A percentile compares a stretch with the other conserved stretches of the same genome.
phyloP scores from a whole-genome alignment of 2,113 vertebrate species.

The Rissa tridactyla region DNA sequence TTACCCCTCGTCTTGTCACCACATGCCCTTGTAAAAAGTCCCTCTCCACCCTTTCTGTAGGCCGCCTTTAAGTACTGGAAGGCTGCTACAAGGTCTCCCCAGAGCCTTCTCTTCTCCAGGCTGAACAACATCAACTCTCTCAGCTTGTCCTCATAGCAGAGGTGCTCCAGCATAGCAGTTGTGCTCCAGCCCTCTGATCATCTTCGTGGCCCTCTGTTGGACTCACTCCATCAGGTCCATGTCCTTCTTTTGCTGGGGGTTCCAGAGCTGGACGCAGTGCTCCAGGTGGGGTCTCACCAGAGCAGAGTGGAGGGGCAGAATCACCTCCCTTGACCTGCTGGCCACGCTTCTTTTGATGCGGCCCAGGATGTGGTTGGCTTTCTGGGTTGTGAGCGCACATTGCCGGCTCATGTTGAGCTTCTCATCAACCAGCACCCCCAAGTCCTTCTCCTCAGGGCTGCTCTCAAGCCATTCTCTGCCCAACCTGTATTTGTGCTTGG shows the following conservation, averaged over 20 bases:
- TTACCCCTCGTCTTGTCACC: background rate
- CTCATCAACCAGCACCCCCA: background rate
- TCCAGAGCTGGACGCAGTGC: background rate
- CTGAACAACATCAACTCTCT: background rate
- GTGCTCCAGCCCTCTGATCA: background rate
- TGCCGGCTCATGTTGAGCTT: background rate
- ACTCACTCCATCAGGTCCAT: background rate
- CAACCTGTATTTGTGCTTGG: background rate
- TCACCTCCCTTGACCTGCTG: background rate
- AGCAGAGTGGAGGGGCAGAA: background rate
- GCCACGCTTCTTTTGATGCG: background rate
- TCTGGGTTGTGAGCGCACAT: background rate
- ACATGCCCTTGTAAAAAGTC: background rate
- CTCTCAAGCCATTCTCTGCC: background rate
- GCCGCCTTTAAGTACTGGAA: background rate
- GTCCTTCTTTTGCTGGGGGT: background rate
- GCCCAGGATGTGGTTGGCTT: background rate
- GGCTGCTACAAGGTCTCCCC: background rate
- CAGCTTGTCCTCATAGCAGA: background rate
- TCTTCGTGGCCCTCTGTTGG: background rate
- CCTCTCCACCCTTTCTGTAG: background rate
- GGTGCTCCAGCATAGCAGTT: background rate
- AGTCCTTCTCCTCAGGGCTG: background rate
- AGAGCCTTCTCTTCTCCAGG: background rate
- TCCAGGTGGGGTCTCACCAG: background rate